These are phyloP conservation scores for Diogma glabrata DNA, from an alignment of 2,888 invertebrate genomes.

Conservation along the genomic window DNA sequence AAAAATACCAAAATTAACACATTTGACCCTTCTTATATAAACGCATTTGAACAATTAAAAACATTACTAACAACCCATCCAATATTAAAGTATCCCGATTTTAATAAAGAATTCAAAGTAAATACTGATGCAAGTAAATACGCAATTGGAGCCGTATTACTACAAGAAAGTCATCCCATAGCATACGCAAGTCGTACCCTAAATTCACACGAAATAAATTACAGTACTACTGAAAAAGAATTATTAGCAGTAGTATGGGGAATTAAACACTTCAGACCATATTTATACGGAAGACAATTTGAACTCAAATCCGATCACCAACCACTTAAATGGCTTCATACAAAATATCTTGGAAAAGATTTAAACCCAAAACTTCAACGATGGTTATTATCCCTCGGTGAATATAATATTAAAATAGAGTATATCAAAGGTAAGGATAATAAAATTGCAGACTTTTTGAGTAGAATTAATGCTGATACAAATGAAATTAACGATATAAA, in stretches of 20 bases:
- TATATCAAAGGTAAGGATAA: conserved; percentile 18
- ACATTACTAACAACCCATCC: conserved; percentile 13
- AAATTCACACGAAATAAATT: background rate
- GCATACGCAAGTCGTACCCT: background rate
- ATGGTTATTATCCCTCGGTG: conserved; percentile 15
- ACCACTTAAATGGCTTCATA: conserved; percentile 19
- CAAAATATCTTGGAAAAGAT: conserved; percentile 19
- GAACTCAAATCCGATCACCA: conserved; percentile 18
- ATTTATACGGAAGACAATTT: too few species aligned
- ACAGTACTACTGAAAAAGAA: conserved; percentile 10
- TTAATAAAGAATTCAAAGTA: background rate
- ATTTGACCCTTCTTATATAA: conserved; percentile 4
- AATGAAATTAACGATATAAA: conserved; percentile 13
- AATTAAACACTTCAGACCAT: background rate
- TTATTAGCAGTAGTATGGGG: conserved; percentile 4
- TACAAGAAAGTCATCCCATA: background rate
- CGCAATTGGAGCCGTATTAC: background rate
- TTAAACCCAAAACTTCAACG: conserved; percentile 16
- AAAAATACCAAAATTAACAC: conserved; percentile 12
- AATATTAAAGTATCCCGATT: background rate
- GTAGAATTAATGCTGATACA: conserved; percentile 13
- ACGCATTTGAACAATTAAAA: conserved; percentile 16
- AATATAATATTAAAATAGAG: conserved; percentile 9
- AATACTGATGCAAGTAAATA: background rate
- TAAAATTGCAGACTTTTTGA: conserved; percentile 10